Percentiles rank a stretch among this genome's conserved stretches.
Conservation (phyloP, 2,888 invertebrate species). For the Chesias legatella region DNA sequence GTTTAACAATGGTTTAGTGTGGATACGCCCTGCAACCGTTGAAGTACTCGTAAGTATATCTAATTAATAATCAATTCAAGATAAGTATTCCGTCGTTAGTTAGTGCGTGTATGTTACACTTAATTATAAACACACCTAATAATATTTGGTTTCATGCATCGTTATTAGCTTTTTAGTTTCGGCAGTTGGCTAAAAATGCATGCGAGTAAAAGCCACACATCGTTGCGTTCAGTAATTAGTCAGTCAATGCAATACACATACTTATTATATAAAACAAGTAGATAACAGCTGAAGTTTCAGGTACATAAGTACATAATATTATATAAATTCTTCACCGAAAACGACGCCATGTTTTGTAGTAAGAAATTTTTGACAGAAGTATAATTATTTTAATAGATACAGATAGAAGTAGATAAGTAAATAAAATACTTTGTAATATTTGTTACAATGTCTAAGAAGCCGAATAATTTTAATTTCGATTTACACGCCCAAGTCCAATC, state of each 20-base stretch:
- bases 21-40: slow-evolving; percentile 4
- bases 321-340: too few species aligned
- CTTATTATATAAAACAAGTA: neutral
- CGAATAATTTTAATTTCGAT: slow-evolving; percentile 12
- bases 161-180: slow-evolving; percentile 27
- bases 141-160: slow-evolving; percentile 25
- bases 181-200: slow-evolving; percentile 54
- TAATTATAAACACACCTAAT: too few species aligned
- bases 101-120: slow-evolving; percentile 6
- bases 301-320: too few species aligned
- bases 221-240: slow-evolving; percentile 3
- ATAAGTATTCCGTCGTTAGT: slow-evolving; percentile 8
- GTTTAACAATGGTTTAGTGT: neutral
- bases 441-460: slow-evolving; percentile 7
- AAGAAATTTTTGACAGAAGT: too few species aligned
- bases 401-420: neutral
- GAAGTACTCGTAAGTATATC: neutral
- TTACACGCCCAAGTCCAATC: slow-evolving; percentile 32
- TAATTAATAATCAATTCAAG: neutral
- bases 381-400: too few species aligned
- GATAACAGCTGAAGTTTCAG: neutral
- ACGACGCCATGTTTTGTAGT: too few species aligned
- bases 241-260: neutral
- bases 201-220: slow-evolving; percentile 32
- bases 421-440: neutral